Conservation (phyloP, 2,113 vertebrate genomes). For the Ochotona curzoniae region DNA sequence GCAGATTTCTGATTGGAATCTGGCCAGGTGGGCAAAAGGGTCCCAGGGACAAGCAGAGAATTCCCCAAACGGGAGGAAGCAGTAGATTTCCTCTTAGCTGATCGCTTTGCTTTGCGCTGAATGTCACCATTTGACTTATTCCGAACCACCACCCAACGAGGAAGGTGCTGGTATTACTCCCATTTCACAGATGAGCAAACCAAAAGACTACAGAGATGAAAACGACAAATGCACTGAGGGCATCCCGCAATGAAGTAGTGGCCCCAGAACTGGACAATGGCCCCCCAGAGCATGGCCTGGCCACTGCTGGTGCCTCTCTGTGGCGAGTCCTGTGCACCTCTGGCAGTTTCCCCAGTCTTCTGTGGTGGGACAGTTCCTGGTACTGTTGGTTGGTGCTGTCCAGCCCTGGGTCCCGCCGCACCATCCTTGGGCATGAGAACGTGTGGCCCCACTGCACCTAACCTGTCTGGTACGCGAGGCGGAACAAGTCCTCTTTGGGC, state of each 20-base stretch:
- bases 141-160: not conserved
- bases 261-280: not conserved
- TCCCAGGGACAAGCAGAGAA: not conserved
- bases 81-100: not conserved
- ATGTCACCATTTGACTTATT: not conserved
- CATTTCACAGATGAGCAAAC: constrained; percentile 25
- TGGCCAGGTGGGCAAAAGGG: not conserved
- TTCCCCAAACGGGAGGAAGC: not conserved
- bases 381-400: constrained; percentile 77
- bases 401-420: constrained; percentile 53
- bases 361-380: constrained; percentile 70
- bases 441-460: not conserved
- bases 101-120: not conserved
- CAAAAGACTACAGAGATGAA: no score
- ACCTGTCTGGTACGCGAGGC: not conserved
- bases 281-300: not conserved
- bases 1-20: not conserved
- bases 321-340: not conserved
- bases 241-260: not conserved
- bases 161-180: not conserved
- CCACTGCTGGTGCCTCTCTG: not conserved
- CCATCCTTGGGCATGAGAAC: not conserved
- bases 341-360: not conserved
- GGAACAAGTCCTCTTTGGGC: not conserved
- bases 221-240: constrained; percentile 17